Evolutionary conservation across 2,888 invertebrate species (phyloP).

Genomic region (Chloroclysta siterata): DNA sequence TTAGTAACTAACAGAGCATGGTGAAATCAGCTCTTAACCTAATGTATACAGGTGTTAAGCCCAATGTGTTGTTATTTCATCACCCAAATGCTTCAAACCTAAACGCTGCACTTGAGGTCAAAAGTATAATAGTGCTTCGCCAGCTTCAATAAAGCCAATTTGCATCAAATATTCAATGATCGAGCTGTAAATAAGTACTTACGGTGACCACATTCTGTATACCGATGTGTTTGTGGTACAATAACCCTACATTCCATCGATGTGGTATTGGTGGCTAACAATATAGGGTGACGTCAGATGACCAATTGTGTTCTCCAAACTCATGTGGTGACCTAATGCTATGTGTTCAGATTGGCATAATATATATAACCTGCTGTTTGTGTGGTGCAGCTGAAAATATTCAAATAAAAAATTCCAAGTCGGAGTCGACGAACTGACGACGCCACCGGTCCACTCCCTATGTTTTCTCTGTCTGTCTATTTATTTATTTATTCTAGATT

Average conservation of each 20-base stretch:
- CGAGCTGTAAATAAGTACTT: conserved; percentile 11
- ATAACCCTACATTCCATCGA: conserved; percentile 64
- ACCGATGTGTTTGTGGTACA: conserved; percentile 47
- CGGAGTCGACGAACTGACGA: no score
- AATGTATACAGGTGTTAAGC: no score
- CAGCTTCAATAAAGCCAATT: not conserved
- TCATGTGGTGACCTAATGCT: conserved; percentile 16
- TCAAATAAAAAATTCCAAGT: not conserved
- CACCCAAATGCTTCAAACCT: no score
- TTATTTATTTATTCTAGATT: no score
- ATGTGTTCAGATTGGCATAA: not conserved
- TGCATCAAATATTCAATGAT: conserved; percentile 13
- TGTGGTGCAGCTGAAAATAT: not conserved
- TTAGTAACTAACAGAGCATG: no score
- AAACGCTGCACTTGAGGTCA: no score
- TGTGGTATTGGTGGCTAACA: conserved; percentile 56
- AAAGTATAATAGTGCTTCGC: no score
- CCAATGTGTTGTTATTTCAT: no score
- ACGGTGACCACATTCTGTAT: conserved; percentile 15
- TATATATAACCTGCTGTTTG: not conserved
- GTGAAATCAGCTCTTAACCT: no score
- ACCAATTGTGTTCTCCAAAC: conserved; percentile 42
- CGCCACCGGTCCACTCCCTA: no score
- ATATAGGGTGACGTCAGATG: conserved; percentile 43
- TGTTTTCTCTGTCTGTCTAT: no score